Evolutionary conservation across 2,888 invertebrate genomes (phyloP), one percentile per base, ranked within the genome.

Genomic region (Diarsia rubi): DNA sequence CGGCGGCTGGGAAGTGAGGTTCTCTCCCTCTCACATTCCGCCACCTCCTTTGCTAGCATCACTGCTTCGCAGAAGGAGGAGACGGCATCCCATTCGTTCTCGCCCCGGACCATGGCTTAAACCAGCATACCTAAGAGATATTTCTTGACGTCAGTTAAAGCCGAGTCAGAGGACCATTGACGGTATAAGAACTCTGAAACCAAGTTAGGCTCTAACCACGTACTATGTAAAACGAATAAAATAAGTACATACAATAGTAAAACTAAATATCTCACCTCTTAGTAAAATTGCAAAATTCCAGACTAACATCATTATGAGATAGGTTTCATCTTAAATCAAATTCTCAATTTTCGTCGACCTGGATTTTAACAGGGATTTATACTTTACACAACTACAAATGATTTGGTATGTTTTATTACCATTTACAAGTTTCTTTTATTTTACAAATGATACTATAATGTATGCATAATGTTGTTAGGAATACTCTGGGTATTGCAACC

Each of bases 221-320:
- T n/a, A n/a, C n/a, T n/a, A n/a, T n/a, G n/a, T n/a, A n/a, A n/a
- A n/a, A n/a, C n/a, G n/a, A n/a, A n/a, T n/a, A n/a, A n/a, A n/a
- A n/a, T n/a, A n/a, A n/a, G n/a, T 6, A 57, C 11, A 8, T 16
- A 19, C 14, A 54, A 8, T n/a, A 31, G 0, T 31, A 27, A 47
- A 47, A 45, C 11, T 0, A 45, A 27, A 42, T 70, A 6, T 59
- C 81, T 84, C 72, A 83, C 84, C 83, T 6, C 27, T 47, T 60
- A 84, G 37, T 24, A 71, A 66, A 66, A 62, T 52, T 24, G 44
- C 42, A n/a, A 79, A 49, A 6, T 71, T 44, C 79, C 73, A 79
- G n/a, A 69, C 11, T 37, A 81, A 63, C 82, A 83, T 83, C 78
- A 67, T 74, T 37, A 57, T 11, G 57, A 42, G n/a, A 65, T 67